Evolutionary conservation across 2,113 vertebrate genomes (phyloP), one percentile per base, ranked within the genome.

Genomic region (Nycticorax nycticorax): DNA sequence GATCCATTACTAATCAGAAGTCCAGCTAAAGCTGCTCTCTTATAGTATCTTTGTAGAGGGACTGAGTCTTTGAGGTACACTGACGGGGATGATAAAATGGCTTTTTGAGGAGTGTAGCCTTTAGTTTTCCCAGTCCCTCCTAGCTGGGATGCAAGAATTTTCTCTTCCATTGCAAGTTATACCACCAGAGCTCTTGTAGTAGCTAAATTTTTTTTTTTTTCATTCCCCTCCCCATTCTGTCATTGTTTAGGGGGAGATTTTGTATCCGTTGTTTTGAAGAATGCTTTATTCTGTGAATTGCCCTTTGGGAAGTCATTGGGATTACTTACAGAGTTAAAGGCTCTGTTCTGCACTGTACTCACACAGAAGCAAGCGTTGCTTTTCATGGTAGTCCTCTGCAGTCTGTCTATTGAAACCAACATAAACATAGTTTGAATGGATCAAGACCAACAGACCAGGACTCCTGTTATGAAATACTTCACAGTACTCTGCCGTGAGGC

Each of bases 391-490:
- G 21, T 33, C 10, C 28, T 57, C 37, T 47, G 56, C 64, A 71
- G 26, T 60, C 28, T 89, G 55, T 60, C n/a, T 28, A 9, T 59
- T 64, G 37, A 71, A 75, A 12, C n/a, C 59, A 16, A 3, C 3
- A 3, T 4, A 59, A 75, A 75, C 28, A 26, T 3, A 16, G 37
- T 43, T 45, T 41, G 63, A 37, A 50, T 0, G 0, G 37, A 50
- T 74, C n/a, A 47, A 35, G 73, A 16, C 64, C 67, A 52, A 24
- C 77, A 72, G 47, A 62, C 15, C 32, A 43, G 53, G 66, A 68
- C 33, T 78, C 22, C n/a, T 47, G 23, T 5, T 30, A 26, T 17
- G 30, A 67, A 86, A 45, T 43, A 37, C 20, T 90, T 89, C 33
- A 45, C 53, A 59, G 13, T 30, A 35, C 23, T 22, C 22, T 87